Conservation (phyloP, 2,113 vertebrate species). For the Hippocampus zosterae region DNA sequence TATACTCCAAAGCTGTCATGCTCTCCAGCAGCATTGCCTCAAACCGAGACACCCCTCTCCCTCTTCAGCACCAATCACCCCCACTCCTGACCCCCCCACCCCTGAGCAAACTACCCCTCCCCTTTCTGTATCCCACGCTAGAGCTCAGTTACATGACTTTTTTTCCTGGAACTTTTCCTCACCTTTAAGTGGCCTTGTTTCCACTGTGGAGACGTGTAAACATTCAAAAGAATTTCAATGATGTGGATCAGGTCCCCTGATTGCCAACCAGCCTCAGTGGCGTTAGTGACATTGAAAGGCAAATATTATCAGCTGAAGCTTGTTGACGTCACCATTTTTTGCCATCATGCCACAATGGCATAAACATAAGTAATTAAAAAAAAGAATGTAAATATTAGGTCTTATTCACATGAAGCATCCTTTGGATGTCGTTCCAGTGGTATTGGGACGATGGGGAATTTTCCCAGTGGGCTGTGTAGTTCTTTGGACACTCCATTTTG, state of each 20-base stretch:
- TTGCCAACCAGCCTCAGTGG: not conserved
- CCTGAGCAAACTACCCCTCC: slow-evolving; percentile 43
- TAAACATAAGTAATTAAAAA: not conserved
- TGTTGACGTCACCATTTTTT: not conserved
- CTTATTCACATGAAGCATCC: not conserved
- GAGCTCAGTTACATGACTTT: slow-evolving; percentile 74
- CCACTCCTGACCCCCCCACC: slow-evolving; percentile 58
- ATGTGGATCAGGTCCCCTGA: not conserved
- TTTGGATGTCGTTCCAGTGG: not conserved
- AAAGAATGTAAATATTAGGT: not conserved
- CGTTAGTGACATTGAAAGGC: not conserved
- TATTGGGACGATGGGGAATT: not conserved
- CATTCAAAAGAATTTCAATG: slow-evolving; percentile 2
- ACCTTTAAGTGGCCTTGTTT: slow-evolving; percentile 35
- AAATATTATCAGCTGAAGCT: not conserved
- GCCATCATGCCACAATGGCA: not conserved
- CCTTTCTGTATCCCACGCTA: slow-evolving; percentile 36
- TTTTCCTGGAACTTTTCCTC: slow-evolving; percentile 27
- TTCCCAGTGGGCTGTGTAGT: not conserved
- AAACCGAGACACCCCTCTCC: slow-evolving; percentile 40
- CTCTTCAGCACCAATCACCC: slow-evolving; percentile 32
- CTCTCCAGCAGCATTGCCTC: slow-evolving; percentile 13
- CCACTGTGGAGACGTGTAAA: slow-evolving; percentile 29
- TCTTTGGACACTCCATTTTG: not conserved
- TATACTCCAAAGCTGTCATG: slow-evolving; percentile 64